phyloP scores from a whole-genome alignment of 1,140 invertebrate species.

The Helicoverpa armigera region DNA sequence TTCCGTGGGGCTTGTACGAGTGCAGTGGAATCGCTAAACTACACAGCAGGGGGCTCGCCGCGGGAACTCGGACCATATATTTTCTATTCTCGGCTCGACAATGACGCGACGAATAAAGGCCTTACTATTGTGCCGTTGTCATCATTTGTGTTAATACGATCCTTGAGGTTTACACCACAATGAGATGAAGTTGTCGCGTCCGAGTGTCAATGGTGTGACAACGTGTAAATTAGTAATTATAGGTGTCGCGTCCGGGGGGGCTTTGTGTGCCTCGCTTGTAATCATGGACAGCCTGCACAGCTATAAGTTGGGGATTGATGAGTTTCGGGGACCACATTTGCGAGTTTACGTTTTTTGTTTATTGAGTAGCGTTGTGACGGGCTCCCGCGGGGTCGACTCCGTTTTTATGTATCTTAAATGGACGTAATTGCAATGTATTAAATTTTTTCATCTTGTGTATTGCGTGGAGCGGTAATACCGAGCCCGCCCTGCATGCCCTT shows the following conservation, averaged over 20 bases:
- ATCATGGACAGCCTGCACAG: slow-evolving; percentile 66
- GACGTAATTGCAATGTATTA: slow-evolving; percentile 82
- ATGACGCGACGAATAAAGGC: slow-evolving; percentile 75
- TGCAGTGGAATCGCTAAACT: slow-evolving; percentile 76
- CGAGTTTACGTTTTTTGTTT: slow-evolving; percentile 64
- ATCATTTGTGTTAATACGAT: slow-evolving; percentile 85
- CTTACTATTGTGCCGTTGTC: slow-evolving; percentile 80
- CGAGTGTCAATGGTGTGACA: slow-evolving; percentile 81
- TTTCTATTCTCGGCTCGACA: slow-evolving; percentile 83
- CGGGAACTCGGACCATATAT: slow-evolving; percentile 78
- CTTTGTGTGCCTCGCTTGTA: slow-evolving; percentile 72
- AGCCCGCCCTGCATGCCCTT: slow-evolving; percentile 78
- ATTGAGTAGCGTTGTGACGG: slow-evolving; percentile 66
- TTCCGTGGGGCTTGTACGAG: slow-evolving; percentile 76
- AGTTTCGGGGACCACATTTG: slow-evolving; percentile 63
- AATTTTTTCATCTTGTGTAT: slow-evolving; percentile 77
- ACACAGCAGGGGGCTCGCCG: slow-evolving; percentile 73
- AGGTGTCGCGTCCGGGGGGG: slow-evolving; percentile 73
- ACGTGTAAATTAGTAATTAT: slow-evolving; percentile 84
- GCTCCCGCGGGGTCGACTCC: slow-evolving; percentile 59
- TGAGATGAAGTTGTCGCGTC: slow-evolving; percentile 78
- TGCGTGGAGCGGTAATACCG: slow-evolving; percentile 68
- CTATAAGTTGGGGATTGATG: slow-evolving; percentile 57
- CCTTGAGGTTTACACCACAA: slow-evolving; percentile 85
- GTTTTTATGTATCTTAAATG: slow-evolving; percentile 77